Base-by-base conservation (phyloP, 2,797 vertebrate genomes). In the Aeoliscus strigatus region DNA sequence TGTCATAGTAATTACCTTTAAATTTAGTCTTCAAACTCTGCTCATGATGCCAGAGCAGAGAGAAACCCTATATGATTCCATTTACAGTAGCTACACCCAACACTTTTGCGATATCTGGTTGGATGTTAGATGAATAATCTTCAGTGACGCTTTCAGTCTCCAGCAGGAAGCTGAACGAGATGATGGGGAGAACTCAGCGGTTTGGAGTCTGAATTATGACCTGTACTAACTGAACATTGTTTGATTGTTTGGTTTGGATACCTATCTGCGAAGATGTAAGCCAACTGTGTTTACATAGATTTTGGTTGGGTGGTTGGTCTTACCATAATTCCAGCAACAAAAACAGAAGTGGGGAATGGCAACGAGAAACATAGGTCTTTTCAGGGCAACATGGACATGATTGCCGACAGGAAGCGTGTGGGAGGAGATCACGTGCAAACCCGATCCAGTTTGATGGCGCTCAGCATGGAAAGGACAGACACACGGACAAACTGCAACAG, bases 1-100 rank as follows among this genome's bases (percentile, higher is more conserved):
- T 86, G 81, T 91, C 88, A 86, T 88, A 90, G 88, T 82, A 91
- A 87, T 91, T 91, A 89, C 83, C 86, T 88, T 90, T 90, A 89
- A 89, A 90, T 89, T 89, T 90, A 90, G 89, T 89, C 79, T 71
- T 78, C 70, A 86, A 85, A 79, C 81, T 81, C 61, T 73, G 69
- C 67, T 75, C 70, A 60, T 73, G 70, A 81, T 83, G 78, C 82
- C 79, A 78, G 63, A 65, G 73, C 53, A 61, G 50, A 55, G 60
- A 73, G 51, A 35, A 57, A 69, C 61, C 73, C 71, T 82, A 86
- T 83, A 83, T 61, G 70, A 76, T 84, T 73, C 72, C 57, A 70
- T 79, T 81, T 85, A 85, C 84, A 80, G 82, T 81, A 86, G 73
- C 81, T 84, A 81, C 83, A 85, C 84, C 82, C 79, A 72, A 74